These are phyloP conservation scores for Apostichopus parvimensis DNA, from an alignment of 35 echinoderm and acorn worm genomes.

Conservation along the genomic window DNA sequence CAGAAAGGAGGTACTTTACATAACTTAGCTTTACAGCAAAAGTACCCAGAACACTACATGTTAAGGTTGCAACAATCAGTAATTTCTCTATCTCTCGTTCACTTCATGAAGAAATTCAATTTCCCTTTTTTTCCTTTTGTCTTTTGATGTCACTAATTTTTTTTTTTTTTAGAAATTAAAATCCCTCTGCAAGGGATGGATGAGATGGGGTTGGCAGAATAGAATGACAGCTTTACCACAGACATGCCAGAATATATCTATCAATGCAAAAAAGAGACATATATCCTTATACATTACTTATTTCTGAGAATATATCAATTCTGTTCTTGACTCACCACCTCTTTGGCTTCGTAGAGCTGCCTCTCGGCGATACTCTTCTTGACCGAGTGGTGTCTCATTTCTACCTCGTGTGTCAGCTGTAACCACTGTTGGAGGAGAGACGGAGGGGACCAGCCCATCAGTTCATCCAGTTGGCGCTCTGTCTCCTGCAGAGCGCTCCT, in stretches of 20 bases:
- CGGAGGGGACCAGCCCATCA: constrained; percentile 74
- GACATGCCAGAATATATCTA: background rate
- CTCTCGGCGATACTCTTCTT: constrained; percentile 79
- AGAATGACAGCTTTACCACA: too few relatives aligned
- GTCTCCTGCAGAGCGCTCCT: constrained; percentile 80
- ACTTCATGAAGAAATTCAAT: too few relatives aligned
- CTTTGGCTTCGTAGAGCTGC: constrained; percentile 85
- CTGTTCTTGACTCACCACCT: constrained; percentile 62
- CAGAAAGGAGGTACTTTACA: too few relatives aligned
- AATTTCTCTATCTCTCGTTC: too few relatives aligned
- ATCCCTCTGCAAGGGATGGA: too few relatives aligned
- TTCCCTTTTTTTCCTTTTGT: too few relatives aligned
- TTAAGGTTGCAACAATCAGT: too few relatives aligned
- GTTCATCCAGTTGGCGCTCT: constrained; percentile 66
- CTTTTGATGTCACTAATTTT: too few relatives aligned
- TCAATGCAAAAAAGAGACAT: background rate
- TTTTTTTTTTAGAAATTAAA: too few relatives aligned
- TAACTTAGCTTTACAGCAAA: too few relatives aligned
- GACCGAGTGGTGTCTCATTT: constrained; percentile 61
- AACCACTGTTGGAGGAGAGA: constrained; percentile 82
- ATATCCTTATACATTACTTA: background rate
- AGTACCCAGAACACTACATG: too few relatives aligned
- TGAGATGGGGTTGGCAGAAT: too few relatives aligned
- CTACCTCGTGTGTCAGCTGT: constrained; percentile 87
- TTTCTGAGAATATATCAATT: background rate